A percentile compares a stretch with the other conserved stretches of the same genome.
phyloP scores from a whole-genome alignment of 2,888 invertebrate species.

The Flexamia atlantica region DNA sequence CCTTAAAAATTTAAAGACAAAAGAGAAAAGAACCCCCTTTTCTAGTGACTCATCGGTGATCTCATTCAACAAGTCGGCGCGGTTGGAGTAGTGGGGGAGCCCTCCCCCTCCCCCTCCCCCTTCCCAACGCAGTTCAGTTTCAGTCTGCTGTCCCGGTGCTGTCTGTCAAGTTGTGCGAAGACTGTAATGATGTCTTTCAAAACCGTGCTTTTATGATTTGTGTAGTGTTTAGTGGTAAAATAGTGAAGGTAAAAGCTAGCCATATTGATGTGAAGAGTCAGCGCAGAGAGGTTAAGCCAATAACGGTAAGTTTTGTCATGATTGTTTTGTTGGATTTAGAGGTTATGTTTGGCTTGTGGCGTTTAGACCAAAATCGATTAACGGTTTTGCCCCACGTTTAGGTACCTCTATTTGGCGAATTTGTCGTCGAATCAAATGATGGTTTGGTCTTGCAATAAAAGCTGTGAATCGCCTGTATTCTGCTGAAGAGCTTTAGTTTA shows the following conservation, averaged over 20 bases:
- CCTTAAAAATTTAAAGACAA: no score
- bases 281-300: not conserved
- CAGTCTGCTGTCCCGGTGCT: conserved; percentile 16
- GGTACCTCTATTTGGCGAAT: no score
- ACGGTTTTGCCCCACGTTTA: conserved; percentile 10
- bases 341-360: conserved; percentile 26
- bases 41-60: conserved; percentile 26
- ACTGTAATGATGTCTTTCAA: not conserved
- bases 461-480: no score
- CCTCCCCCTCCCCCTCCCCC: not conserved
- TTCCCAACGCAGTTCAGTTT: not conserved
- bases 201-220: not conserved
- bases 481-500: no score
- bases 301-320: conserved; percentile 5
- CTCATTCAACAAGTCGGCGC: conserved; percentile 35
- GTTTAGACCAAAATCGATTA: conserved; percentile 33
- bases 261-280: not conserved
- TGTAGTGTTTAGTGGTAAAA: conserved; percentile 7
- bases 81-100: not conserved
- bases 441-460: not conserved
- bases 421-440: not conserved
- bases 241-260: not conserved
- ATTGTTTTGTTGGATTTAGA: not conserved
- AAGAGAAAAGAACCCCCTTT: not conserved
- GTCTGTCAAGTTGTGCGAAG: not conserved